Evolutionary conservation across 2,797 vertebrate genomes (phyloP), one percentile per base, ranked within the genome.

Genomic region (Hyperoplus immaculatus): DNA sequence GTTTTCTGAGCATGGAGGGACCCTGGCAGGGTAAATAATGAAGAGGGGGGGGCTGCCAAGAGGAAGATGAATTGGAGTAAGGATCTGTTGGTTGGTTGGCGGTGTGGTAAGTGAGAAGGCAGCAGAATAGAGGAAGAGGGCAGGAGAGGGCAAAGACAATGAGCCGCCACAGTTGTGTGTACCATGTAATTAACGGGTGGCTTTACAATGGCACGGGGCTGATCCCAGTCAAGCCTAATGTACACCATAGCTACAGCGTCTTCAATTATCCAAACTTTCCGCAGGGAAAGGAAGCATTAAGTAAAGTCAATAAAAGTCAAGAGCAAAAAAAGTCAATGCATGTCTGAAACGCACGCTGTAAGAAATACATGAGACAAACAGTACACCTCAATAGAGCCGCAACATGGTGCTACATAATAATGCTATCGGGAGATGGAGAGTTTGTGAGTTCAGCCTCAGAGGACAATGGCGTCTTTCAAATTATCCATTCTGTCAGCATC

Each of bases 191-290:
- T 29, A 55, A 42, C 64, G 29, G 58, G 42, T 64, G 50, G 16
- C 56, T n/a, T 59, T 16, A 72, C 75, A 67, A 68, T 29, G 29
- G 29, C 29, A 29, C 29, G 29, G 29, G 29, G 29, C 29, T 29
- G 29, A 29, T 29, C 29, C 29, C 29, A 29, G 29, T 29, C 29
- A 29, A 29, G 29, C 29, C 21, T 21, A 21, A 2, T 21, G 21
- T 21, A 21, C 21, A 21, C 21, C 29, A 29, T 29, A 29, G 29
- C 29, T 29, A 29, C 29, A 29, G 29, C 29, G 29, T 29, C 29
- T 64, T 75, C 21, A 59, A 77, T 75, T 42, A 74, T 73, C 41
- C 53, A 61, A 64, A 80, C 47, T 53, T 62, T 47, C 14, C 29
- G 13, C 60, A 36, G 64, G 53, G 60, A 66, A 65, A 78, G 61